Evolutionary conservation across 2,113 vertebrate species (phyloP).

Genomic region (Crotophaga sulcirostris): DNA sequence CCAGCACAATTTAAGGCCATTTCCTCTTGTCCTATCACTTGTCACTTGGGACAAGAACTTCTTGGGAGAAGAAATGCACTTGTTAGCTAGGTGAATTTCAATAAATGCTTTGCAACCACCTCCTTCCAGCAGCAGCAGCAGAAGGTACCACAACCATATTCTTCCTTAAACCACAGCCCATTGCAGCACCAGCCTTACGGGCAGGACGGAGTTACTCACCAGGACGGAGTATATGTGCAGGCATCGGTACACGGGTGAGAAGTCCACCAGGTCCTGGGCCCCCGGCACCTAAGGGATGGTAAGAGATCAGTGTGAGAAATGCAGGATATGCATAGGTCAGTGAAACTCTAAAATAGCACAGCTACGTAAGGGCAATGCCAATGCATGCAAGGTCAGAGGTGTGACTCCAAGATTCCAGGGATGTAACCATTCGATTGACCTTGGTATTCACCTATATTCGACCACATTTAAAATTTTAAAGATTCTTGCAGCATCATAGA

Average conservation of each 20-base stretch:
- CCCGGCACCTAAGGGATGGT: conserved; percentile 82
- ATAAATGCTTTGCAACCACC: background rate
- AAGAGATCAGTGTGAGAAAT: background rate
- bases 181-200: accelerated
- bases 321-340: no score
- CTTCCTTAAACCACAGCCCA: background rate
- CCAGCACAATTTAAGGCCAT: no score
- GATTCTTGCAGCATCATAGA: no score
- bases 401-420: background rate
- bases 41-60: no score
- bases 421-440: no score
- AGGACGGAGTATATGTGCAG: conserved; percentile 94
- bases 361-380: accelerated
- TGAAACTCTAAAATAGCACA: background rate
- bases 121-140: background rate
- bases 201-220: conserved; percentile 73
- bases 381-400: accelerated
- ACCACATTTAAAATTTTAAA: accelerated
- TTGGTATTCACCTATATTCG: no score
- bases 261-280: conserved; percentile 95
- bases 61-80: background rate
- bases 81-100: background rate
- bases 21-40: no score
- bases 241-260: conserved; percentile 96
- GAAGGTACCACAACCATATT: background rate